phyloP scores from a whole-genome alignment of 2,888 invertebrate species.

The Chrysina gloriosa region DNA sequence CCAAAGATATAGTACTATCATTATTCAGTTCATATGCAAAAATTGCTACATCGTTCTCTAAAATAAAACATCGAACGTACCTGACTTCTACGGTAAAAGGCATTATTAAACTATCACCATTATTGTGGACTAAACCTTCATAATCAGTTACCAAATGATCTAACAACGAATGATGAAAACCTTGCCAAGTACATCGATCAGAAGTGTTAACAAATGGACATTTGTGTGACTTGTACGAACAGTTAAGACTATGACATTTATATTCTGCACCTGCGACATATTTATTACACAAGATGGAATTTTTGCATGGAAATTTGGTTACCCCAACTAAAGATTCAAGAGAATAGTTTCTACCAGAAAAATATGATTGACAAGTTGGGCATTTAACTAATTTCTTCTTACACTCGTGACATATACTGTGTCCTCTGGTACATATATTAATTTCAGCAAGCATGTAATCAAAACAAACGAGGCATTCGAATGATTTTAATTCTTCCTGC shows the following conservation, averaged over 20 bases:
- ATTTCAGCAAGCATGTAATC: background rate
- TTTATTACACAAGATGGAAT: background rate
- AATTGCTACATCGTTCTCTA: background rate
- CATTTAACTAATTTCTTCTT: background rate
- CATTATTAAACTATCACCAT: background rate
- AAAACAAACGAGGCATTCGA: background rate
- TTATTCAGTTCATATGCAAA: background rate
- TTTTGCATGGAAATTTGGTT: slow-evolving; percentile 12
- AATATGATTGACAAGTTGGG: background rate
- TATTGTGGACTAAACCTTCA: background rate
- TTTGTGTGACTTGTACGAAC: background rate
- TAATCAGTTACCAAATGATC: background rate
- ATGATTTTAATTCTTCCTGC: background rate
- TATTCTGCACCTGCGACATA: background rate
- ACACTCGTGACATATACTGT: background rate
- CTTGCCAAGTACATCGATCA: background rate
- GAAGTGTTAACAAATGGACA: background rate
- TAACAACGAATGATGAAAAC: background rate
- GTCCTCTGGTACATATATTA: background rate
- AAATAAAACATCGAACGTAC: background rate
- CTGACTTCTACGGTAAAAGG: background rate
- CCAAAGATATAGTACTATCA: background rate
- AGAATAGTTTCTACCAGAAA: background rate
- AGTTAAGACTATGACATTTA: background rate
- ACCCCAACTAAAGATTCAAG: background rate